Conservation (phyloP, 2,113 vertebrate genomes). For the Synodontis membranacea region DNA sequence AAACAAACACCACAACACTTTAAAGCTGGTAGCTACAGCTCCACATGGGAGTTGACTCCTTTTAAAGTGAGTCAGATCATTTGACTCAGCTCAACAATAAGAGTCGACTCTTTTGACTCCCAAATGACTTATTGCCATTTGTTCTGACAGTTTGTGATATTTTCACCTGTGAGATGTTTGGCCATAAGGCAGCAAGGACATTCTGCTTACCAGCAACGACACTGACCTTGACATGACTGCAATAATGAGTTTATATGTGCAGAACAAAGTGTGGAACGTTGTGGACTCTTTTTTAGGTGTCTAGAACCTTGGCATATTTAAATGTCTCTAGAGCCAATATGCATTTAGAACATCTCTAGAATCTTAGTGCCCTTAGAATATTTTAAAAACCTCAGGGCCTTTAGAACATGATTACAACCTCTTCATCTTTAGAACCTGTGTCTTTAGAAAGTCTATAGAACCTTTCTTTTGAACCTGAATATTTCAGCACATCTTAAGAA, state of each 20-base stretch:
- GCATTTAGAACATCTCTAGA: neutral
- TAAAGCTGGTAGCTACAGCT: neutral
- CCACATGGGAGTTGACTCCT: neutral
- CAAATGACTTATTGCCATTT: neutral
- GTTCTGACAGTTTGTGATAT: neutral
- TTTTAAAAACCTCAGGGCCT: neutral
- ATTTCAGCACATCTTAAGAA: too few species aligned
- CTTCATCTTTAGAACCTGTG: neutral
- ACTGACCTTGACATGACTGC: neutral
- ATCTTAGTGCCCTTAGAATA: too few species aligned
- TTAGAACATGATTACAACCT: neutral
- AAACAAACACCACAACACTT: neutral
- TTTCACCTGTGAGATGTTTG: too few species aligned
- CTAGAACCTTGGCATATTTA: neutral
- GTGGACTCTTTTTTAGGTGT: neutral
- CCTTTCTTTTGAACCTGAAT: neutral
- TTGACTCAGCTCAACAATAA: neutral
- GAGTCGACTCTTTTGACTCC: neutral
- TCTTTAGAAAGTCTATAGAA: neutral
- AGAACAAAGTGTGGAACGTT: neutral
- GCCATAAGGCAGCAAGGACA: neutral
- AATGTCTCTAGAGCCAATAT: neutral
- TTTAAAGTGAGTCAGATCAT: neutral
- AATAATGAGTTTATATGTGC: neutral
- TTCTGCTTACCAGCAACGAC: neutral